Conservation (phyloP, 2,888 invertebrate genomes). For the Drosophila mettleri region DNA sequence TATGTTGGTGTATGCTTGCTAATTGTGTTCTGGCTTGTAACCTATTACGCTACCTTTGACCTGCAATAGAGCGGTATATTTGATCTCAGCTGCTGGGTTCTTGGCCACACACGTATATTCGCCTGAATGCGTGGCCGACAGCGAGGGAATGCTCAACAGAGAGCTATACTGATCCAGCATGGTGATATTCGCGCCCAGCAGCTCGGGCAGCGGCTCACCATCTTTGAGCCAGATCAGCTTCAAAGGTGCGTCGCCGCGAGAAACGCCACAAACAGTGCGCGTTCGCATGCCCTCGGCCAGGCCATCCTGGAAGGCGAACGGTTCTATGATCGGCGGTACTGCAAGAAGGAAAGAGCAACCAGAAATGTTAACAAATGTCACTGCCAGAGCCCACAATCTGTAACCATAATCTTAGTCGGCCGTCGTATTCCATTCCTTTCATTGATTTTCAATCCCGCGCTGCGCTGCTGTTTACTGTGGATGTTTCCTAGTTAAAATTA, state of each 20-base stretch:
- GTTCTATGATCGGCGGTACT: slow-evolving; percentile 94
- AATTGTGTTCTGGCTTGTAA: slow-evolving; percentile 52
- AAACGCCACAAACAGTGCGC: slow-evolving; percentile 92
- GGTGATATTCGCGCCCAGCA: slow-evolving; percentile 89
- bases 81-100: slow-evolving; percentile 92
- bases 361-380: slow-evolving; percentile 56
- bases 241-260: slow-evolving; percentile 92
- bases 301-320: slow-evolving; percentile 93
- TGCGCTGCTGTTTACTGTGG: slow-evolving; percentile 52
- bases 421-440: neutral
- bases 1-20: slow-evolving; percentile 11
- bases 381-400: slow-evolving; percentile 5
- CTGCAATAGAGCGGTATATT: slow-evolving; percentile 92
- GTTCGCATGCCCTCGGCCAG: slow-evolving; percentile 93
- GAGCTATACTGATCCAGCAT: slow-evolving; percentile 91
- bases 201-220: slow-evolving; percentile 89
- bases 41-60: slow-evolving; percentile 90
- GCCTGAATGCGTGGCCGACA: slow-evolving; percentile 90
- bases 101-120: slow-evolving; percentile 92
- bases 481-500: slow-evolving; percentile 4
- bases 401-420: slow-evolving; percentile 3
- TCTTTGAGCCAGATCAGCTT: slow-evolving; percentile 93
- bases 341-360: slow-evolving; percentile 84
- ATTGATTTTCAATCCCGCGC: slow-evolving; percentile 38
- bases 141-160: slow-evolving; percentile 91